A percentile compares a stretch with the other conserved stretches of the same genome.
Conservation (phyloP, 2,113 vertebrate species). For the Pterocles gutturalis region DNA sequence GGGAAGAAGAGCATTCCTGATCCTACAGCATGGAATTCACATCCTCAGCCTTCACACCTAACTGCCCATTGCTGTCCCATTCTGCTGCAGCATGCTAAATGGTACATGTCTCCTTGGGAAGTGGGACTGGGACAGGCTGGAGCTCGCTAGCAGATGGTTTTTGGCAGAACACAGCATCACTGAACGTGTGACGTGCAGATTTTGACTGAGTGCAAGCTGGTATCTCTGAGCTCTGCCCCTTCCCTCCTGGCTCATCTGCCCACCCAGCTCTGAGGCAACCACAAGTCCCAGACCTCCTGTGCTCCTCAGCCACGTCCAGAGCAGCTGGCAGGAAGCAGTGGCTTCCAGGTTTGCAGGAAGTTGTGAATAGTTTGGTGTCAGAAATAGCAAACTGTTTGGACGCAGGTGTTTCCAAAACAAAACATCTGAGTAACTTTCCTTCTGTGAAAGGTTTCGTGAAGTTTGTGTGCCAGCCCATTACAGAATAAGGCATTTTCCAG, state of each 20-base stretch:
- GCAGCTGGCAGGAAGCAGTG: constrained; percentile 32
- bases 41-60: background rate
- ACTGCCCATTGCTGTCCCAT: background rate
- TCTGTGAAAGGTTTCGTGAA: background rate
- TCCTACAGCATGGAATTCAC: fast-evolving
- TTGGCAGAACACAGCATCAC: background rate
- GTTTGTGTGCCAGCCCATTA: background rate
- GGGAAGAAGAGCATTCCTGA: background rate
- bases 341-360: constrained; percentile 44
- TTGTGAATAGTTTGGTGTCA: constrained; percentile 7
- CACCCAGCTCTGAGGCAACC: background rate
- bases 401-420: constrained; percentile 37
- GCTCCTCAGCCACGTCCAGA: background rate
- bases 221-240: background rate
- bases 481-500: background rate
- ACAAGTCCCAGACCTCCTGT: background rate
- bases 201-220: background rate
- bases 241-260: background rate
- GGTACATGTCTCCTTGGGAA: fast-evolving
- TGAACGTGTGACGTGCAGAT: fast-evolving
- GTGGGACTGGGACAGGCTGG: background rate
- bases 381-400: constrained; percentile 12
- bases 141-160: background rate
- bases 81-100: background rate
- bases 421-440: background rate